Percentiles rank a stretch among this genome's conserved stretches.
These are phyloP conservation scores for Pristionchus arcanus DNA, from an alignment of 2,888 invertebrate species.

Conservation along the genomic window DNA sequence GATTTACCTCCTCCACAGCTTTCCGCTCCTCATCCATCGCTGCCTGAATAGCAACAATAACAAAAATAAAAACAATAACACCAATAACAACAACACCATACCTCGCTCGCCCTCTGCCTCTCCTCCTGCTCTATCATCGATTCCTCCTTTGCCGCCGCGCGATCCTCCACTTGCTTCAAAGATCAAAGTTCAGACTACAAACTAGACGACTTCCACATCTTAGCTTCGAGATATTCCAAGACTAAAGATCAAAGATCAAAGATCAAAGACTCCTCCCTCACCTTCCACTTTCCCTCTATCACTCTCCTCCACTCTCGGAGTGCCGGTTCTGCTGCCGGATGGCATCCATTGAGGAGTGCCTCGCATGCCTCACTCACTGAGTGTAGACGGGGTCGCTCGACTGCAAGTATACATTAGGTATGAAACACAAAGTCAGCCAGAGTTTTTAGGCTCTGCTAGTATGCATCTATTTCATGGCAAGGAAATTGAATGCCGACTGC, in stretches of 20 bases:
- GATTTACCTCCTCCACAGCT: too few relatives aligned
- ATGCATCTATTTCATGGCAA: too few relatives aligned
- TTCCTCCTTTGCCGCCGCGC: conserved; percentile 57
- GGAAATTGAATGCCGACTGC: too few relatives aligned
- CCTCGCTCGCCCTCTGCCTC: conserved; percentile 19
- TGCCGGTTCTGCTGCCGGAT: conserved; percentile 95
- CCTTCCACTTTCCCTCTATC: conserved; percentile 92
- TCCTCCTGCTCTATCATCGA: conserved; percentile 39
- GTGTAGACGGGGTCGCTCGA: conserved; percentile 15
- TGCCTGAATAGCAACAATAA: too few relatives aligned
- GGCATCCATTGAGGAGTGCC: conserved; percentile 92
- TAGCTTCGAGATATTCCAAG: background rate
- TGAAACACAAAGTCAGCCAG: too few relatives aligned
- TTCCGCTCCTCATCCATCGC: too few relatives aligned
- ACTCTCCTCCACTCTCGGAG: conserved; percentile 99
- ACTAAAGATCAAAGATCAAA: too few relatives aligned
- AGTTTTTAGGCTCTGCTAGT: too few relatives aligned
- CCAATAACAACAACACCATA: background rate
- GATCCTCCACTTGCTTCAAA: conserved; percentile 60
- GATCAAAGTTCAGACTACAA: conserved; percentile 31
- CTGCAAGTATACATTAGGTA: background rate
- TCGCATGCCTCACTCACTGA: conserved; percentile 86
- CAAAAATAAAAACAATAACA: too few relatives aligned
- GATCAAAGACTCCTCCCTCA: too few relatives aligned
- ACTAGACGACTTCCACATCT: too few relatives aligned